Evolutionary conservation across 2,888 invertebrate genomes (phyloP).

Genomic region (Cantharis rufa): DNA sequence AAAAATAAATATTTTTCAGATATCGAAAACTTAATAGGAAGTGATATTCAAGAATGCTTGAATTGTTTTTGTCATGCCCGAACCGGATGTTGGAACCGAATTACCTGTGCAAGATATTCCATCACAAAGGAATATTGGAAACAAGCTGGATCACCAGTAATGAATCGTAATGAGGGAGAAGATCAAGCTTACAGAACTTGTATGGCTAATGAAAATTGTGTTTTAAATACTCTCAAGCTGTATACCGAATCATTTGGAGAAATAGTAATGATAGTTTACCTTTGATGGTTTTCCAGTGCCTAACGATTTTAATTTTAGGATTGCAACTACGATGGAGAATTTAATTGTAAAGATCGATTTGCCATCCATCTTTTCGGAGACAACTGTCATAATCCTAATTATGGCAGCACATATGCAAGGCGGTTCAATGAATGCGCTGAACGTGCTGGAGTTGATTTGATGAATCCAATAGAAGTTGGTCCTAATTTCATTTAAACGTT

Average conservation of each 20-base stretch:
- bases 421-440: conserved; percentile 17
- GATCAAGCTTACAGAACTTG: conserved; percentile 35
- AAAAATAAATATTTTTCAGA: background rate
- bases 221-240: conserved; percentile 38
- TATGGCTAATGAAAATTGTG: conserved; percentile 42
- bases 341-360: conserved; percentile 42
- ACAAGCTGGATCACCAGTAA: conserved; percentile 14
- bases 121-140: conserved; percentile 32
- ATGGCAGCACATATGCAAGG: background rate
- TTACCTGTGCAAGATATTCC: conserved; percentile 34
- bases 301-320: conserved; percentile 36
- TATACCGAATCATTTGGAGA: conserved; percentile 32
- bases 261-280: conserved; percentile 7
- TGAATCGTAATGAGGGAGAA: conserved; percentile 1
- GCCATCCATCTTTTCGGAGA: conserved; percentile 41
- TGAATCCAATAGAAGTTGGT: background rate
- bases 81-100: conserved; percentile 33
- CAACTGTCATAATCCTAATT: conserved; percentile 17
- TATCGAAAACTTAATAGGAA: conserved; percentile 23
- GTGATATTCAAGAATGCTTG: conserved; percentile 30
- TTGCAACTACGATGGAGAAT: conserved; percentile 43
- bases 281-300: background rate
- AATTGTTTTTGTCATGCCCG: conserved; percentile 35
- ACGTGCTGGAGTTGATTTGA: background rate
- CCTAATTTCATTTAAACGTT: no score